Evolutionary conservation across 2,797 vertebrate species (phyloP), one percentile per base, ranked within the genome.

Genomic region (Spinus pinus): DNA sequence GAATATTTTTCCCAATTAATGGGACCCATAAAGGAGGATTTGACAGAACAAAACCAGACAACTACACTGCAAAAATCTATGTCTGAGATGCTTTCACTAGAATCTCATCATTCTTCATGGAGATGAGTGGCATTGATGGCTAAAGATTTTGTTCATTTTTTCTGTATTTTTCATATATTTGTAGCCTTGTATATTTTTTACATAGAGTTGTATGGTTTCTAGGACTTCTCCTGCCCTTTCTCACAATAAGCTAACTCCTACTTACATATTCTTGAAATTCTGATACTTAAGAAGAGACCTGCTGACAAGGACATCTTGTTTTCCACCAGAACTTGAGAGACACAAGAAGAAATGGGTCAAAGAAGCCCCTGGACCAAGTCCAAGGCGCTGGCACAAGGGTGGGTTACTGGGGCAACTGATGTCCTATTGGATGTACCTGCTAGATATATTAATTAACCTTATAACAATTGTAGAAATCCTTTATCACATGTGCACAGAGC

Each of bases 331-430:
- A 46, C 37, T 28, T 60, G 27, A 44, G 37, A 37, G 37, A 44
- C 10, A 20, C 10, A 51, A 37, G 12, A n/a, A 44, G 15, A 75
- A 75, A 60, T 51, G 23, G n/a, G 23, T 6, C 15, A 75, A 58
- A 58, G 27, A 66, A 66, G 19, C 15, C 53, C 37, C 25, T 65
- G 35, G 14, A 41, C 14, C 35, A 31, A 3, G 13, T 33, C 35
- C 70, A 50, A 35, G 44, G 60, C 17, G 7, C 11, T 83, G 35
- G 27, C 17, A 35, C 35, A 73, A 35, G 31, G 44, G 9, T 31
- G 15, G 15, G 15, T 27, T 23, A 66, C 22, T 0, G 0, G n/a
- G 46, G 15, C 10, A 60, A 51, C 23, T 44, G 39, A 58, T 58
- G 18, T 49, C 21, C 44, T 37, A 10, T 9, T 51, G 37, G 28